These are phyloP conservation scores for Carcina quercana DNA, from an alignment of 2,888 invertebrate genomes.

Conservation along the genomic window DNA sequence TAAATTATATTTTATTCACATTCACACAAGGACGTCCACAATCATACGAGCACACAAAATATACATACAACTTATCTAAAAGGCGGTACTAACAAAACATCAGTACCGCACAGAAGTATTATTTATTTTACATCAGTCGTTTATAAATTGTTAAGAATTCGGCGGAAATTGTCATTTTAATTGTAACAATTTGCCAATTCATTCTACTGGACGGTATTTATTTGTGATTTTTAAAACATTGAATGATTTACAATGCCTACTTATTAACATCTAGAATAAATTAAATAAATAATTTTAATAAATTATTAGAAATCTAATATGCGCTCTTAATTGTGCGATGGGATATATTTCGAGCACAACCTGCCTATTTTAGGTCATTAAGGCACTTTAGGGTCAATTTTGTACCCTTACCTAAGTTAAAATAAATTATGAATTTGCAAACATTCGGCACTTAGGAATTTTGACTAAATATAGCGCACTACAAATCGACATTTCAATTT, in stretches of 20 bases:
- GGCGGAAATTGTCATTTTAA: conserved; percentile 47
- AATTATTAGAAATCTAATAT: conserved; percentile 54
- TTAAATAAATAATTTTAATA: conserved; percentile 71
- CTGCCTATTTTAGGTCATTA: conserved; percentile 20
- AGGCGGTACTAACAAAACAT: conserved; percentile 56
- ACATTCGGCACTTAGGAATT: conserved; percentile 19
- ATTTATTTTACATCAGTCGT: conserved; percentile 72
- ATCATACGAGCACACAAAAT: conserved; percentile 51
- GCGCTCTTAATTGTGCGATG: conserved; percentile 40
- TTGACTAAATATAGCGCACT: conserved; percentile 21
- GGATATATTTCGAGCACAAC: conserved; percentile 34
- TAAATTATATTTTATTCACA: conserved; percentile 58
- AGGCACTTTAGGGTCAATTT: conserved; percentile 21
- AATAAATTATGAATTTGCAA: conserved; percentile 17
- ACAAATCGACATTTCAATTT: no score
- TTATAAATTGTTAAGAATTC: conserved; percentile 51
- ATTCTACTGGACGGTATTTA: conserved; percentile 27
- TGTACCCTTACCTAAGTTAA: conserved; percentile 19
- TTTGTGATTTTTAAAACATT: conserved; percentile 17
- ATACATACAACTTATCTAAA: conserved; percentile 63
- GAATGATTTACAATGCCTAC: conserved; percentile 39
- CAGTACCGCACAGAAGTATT: conserved; percentile 62
- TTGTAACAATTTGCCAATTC: conserved; percentile 46
- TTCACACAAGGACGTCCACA: conserved; percentile 73
- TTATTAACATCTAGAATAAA: conserved; percentile 64